These are phyloP conservation scores for rat (Rattus norvegicus) DNA, from an alignment of 2,113 vertebrate genomes.

Conservation along the genomic window DNA sequence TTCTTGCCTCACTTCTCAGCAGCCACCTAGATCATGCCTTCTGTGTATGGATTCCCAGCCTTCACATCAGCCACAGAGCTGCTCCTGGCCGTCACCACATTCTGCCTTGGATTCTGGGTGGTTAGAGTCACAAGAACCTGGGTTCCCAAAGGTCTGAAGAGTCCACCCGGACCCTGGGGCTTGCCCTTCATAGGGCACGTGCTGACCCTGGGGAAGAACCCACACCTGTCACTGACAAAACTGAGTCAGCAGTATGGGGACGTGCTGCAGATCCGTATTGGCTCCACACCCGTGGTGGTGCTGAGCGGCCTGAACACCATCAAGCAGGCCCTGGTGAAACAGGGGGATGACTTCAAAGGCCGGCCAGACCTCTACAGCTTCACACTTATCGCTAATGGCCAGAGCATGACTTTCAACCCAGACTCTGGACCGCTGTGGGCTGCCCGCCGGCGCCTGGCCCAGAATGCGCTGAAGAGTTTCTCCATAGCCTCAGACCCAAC, in stretches of 20 bases:
- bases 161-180: constrained; percentile 90
- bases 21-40: constrained; percentile 51
- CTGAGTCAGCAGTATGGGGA: constrained; percentile 91
- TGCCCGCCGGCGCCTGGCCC: constrained; percentile 89
- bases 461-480: constrained; percentile 90
- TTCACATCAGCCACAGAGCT: not conserved
- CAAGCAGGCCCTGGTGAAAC: constrained; percentile 91
- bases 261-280: constrained; percentile 91
- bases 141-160: constrained; percentile 89
- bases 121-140: constrained; percentile 77
- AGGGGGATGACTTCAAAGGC: constrained; percentile 93
- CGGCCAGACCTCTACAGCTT: constrained; percentile 91
- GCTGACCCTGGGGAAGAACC: constrained; percentile 87
- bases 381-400: constrained; percentile 83
- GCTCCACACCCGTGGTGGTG: constrained; percentile 92
- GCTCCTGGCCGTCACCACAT: not conserved
- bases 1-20: constrained; percentile 7
- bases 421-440: constrained; percentile 89
- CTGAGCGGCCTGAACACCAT: constrained; percentile 90
- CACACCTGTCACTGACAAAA: constrained; percentile 88
- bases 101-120: constrained; percentile 74
- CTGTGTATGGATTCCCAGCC: not conserved
- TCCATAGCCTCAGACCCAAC: constrained; percentile 79
- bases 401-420: constrained; percentile 90
- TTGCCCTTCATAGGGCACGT: constrained; percentile 91